phyloP scores from a whole-genome alignment of 2,113 vertebrate species.

The Atherinomorus stipes region DNA sequence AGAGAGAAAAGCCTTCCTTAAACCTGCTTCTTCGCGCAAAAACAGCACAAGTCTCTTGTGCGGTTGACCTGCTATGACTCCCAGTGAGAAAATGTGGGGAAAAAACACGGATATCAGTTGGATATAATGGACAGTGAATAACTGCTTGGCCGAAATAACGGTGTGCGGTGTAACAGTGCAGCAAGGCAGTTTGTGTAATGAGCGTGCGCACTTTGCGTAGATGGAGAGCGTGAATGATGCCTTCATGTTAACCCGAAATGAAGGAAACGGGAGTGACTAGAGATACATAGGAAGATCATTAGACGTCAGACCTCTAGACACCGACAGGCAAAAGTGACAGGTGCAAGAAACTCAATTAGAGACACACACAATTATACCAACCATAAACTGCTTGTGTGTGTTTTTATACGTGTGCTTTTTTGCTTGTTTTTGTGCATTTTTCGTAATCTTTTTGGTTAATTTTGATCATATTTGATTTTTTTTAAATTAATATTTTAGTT shows the following conservation, averaged over 20 bases:
- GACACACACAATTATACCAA: no score
- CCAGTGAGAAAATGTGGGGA: no score
- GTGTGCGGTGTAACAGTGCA: not conserved
- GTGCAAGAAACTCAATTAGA: no score
- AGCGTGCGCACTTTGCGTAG: conserved; percentile 38
- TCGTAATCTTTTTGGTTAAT: no score
- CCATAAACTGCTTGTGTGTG: no score
- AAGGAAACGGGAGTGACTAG: not conserved
- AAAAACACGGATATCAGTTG: not conserved
- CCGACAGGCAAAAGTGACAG: no score
- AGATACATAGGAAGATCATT: no score
- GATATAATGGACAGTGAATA: conserved; percentile 3
- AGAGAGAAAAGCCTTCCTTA: not conserved
- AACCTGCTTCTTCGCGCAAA: not conserved
- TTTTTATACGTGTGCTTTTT: no score
- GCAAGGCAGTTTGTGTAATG: not conserved
- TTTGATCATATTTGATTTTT: no score
- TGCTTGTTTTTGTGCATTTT: no score
- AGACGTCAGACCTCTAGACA: no score
- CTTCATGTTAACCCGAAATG: conserved; percentile 5
- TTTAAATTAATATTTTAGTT: no score
- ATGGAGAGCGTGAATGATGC: conserved; percentile 18
- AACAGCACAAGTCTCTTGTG: not conserved
- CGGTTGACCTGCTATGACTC: not conserved
- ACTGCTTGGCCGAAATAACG: conserved; percentile 57